phyloP scores from a whole-genome alignment of 2,113 vertebrate species.

The Hystrix brachyura region DNA sequence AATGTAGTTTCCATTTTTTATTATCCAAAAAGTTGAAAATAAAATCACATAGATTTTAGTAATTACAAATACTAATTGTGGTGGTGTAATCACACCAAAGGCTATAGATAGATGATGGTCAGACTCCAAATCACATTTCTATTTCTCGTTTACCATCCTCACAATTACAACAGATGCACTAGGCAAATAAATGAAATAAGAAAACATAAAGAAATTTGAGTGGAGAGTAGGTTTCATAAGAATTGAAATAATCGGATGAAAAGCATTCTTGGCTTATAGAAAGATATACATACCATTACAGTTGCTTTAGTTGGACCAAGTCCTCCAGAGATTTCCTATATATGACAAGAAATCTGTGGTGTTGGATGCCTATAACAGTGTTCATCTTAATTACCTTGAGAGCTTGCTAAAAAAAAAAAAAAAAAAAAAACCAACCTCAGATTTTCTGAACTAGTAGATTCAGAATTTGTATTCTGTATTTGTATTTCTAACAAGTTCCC shows the following conservation, averaged over 20 bases:
- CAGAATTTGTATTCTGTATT: constrained; percentile 16
- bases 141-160: neutral
- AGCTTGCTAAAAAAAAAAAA: constrained; percentile 17
- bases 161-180: neutral
- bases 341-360: neutral
- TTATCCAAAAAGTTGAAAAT: neutral
- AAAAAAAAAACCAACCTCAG: neutral
- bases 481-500: neutral
- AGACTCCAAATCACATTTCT: neutral
- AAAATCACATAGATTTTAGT: constrained; percentile 2
- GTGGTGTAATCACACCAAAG: neutral
- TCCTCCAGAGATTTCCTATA: neutral
- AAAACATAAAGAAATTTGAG: neutral
- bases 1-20: constrained; percentile 4
- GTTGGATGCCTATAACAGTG: neutral
- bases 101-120: neutral
- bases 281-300: neutral
- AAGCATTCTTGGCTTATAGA: neutral
- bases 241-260: neutral
- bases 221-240: neutral
- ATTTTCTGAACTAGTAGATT: neutral
- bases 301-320: neutral
- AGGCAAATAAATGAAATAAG: constrained; percentile 24
- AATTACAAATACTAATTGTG: neutral
- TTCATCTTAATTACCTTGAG: neutral